Percentiles rank a stretch among this genome's conserved stretches.
Conservation (phyloP, 2,113 vertebrate genomes). For the Cacatua alba region DNA sequence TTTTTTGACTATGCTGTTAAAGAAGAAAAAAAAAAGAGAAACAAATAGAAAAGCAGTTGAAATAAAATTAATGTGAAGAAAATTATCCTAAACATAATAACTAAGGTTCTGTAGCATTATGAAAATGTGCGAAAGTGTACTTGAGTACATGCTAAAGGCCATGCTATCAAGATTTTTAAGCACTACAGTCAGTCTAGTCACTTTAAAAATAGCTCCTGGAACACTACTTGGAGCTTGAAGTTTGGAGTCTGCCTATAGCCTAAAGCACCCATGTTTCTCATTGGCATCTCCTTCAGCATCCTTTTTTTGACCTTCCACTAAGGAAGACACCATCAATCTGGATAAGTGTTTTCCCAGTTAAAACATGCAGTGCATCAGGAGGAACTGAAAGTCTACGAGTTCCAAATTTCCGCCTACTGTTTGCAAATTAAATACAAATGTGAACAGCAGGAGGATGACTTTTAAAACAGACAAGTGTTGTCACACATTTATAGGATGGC, state of each 20-base stretch:
- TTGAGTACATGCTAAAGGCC: background rate
- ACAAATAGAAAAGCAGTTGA: background rate
- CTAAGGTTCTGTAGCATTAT: background rate
- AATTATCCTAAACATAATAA: background rate
- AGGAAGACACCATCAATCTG: background rate
- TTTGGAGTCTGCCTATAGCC: background rate
- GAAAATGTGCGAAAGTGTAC: background rate
- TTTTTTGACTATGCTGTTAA: background rate
- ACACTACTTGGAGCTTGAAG: background rate
- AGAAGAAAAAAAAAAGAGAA: background rate
- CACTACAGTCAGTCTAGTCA: background rate
- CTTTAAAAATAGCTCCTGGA: constrained; percentile 14
- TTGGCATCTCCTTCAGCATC: background rate
- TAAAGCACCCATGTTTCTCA: background rate
- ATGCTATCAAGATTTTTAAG: background rate
- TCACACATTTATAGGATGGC: constrained; percentile 34
- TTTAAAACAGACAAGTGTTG: constrained; percentile 62
- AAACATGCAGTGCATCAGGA: constrained; percentile 24
- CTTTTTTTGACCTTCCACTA: constrained; percentile 8
- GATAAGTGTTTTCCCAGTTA: constrained; percentile 20
- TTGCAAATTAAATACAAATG: constrained; percentile 68
- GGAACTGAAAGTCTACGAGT: constrained; percentile 23
- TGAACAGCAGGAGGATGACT: constrained; percentile 56
- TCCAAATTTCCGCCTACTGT: constrained; percentile 55
- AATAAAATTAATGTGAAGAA: background rate